Evolutionary conservation across 2,113 vertebrate genomes (phyloP), one percentile per base, ranked within the genome.

Genomic region (Atlantisia rogersi): DNA sequence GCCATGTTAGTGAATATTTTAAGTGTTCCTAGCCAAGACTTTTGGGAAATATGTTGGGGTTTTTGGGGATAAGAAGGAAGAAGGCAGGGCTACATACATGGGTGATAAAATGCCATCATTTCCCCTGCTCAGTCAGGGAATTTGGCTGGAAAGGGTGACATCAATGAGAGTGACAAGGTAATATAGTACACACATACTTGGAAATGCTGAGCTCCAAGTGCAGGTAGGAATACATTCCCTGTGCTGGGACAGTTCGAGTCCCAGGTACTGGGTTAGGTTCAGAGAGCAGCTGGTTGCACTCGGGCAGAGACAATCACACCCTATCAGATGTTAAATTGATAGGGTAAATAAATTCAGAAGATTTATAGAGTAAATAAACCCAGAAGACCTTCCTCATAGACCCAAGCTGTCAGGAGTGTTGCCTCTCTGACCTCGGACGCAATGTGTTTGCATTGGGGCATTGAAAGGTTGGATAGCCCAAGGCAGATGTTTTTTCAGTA

Each of bases 401-500:
- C 21, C 19, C 32, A 62, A 58, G 42, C 28, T 58, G 39, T 17
- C 2, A 1, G 17, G 13, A 50, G 52, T 2, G 1, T 32, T 44
- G 16, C 15, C 21, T 48, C 55, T 69, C 55, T 37, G 31, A 50
- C 26, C 12, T 50, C 2, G 1, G 48, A 42, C 0, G 1, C 37
- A 39, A 42, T 0, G 1, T 67, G 31, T 67, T 63, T 58, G 25
- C 15, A 6, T 11, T 15, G 28, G 28, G 29, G 58, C 0, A 0
- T 28, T 40, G 24, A 59, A 74, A 52, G 14, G 35, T 39, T n/a
- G 56, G 55, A 63, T 35, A 91, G 25, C 25, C 20, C 37, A n/a
- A 64, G 16, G 50, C 0, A 2, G 35, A 26, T 1, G 1, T 46
- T 17, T 52, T 60, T 82, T 32, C 0, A 3, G 32, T 5, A 14